Percentiles rank a stretch among this genome's conserved stretches.
phyloP scores from a whole-genome alignment of 2,113 vertebrate species.

The Lamprotornis superbus region DNA sequence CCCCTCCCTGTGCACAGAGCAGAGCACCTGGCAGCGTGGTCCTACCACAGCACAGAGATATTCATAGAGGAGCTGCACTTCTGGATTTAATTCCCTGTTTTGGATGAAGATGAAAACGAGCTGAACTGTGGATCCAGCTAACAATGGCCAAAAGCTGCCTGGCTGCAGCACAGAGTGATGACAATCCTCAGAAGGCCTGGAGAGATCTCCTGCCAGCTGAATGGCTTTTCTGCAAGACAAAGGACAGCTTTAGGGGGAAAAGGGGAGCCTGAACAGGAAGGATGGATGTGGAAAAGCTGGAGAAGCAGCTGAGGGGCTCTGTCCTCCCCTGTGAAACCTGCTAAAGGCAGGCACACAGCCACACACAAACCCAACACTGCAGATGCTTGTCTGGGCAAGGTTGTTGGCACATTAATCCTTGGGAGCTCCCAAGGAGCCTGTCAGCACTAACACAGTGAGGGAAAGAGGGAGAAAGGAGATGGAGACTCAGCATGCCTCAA shows the following conservation, averaged over 20 bases:
- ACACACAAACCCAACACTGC: background rate
- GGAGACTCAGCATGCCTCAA: background rate
- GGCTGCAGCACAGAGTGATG: background rate
- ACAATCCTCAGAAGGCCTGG: conserved; percentile 1
- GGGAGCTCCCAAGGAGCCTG: background rate
- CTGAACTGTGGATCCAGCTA: conserved; percentile 20
- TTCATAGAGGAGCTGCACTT: conserved; percentile 10
- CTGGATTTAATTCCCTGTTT: background rate
- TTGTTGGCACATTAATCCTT: background rate
- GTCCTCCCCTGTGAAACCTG: background rate
- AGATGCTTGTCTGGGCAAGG: background rate
- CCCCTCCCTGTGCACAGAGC: background rate
- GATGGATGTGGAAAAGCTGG: background rate
- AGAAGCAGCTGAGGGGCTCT: background rate
- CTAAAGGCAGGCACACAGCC: background rate
- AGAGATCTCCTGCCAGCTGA: conserved; percentile 35
- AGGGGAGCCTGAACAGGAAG: background rate
- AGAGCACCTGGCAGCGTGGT: conserved; percentile 40
- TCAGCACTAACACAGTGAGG: background rate
- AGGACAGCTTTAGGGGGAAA: background rate
- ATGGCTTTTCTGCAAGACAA: background rate
- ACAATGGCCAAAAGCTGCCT: conserved; percentile 26
- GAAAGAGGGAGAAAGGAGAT: background rate
- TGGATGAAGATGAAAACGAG: conserved; percentile 33
- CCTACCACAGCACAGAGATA: background rate